phyloP scores from a whole-genome alignment of 2,797 vertebrate genomes.

The Gymnothorax javanicus region DNA sequence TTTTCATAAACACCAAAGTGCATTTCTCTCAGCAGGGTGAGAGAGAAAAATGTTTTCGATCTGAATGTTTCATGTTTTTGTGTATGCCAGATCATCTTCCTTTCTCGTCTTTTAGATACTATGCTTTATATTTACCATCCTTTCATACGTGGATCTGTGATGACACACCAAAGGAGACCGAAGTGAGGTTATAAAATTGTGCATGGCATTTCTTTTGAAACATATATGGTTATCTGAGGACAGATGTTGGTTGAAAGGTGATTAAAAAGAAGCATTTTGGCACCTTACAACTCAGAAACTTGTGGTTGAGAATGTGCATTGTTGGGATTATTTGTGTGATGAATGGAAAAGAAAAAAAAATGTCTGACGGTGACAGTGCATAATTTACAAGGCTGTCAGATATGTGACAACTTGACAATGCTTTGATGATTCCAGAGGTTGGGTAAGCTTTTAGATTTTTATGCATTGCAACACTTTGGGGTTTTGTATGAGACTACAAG shows the following conservation, averaged over 20 bases:
- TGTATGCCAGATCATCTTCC: neutral
- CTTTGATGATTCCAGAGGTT: neutral
- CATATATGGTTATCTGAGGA: neutral
- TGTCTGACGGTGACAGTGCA: neutral
- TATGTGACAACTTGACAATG: no score
- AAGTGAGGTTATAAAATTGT: neutral
- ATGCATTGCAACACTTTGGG: neutral
- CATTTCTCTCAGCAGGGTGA: neutral
- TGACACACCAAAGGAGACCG: neutral
- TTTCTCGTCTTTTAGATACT: neutral
- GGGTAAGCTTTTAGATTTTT: neutral
- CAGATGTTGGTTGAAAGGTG: neutral
- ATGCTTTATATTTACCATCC: neutral
- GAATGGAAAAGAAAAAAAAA: neutral
- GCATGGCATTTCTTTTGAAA: neutral
- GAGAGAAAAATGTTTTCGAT: neutral
- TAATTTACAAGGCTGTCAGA: conserved; percentile 7
- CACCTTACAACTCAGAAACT: neutral
- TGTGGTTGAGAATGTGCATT: neutral
- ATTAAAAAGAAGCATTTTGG: neutral
- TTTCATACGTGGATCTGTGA: neutral
- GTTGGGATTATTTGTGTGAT: neutral
- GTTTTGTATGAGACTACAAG: neutral
- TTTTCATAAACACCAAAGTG: neutral
- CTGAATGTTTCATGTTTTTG: neutral